These are phyloP conservation scores for Leucophenga montana DNA, from an alignment of 2,888 invertebrate genomes.

Conservation along the genomic window DNA sequence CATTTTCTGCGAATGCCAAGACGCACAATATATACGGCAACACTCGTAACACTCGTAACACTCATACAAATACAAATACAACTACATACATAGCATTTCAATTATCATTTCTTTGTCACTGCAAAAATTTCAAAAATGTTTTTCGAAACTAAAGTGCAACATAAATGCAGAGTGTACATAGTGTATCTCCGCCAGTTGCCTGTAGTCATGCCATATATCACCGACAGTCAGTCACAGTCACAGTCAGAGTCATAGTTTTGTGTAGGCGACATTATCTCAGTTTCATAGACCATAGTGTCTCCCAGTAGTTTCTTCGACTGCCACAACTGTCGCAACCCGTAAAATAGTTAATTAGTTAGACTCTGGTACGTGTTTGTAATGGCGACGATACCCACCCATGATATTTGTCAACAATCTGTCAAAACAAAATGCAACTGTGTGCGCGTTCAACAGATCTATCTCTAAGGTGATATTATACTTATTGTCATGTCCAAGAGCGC, in stretches of 20 bases:
- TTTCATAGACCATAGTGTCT: background rate
- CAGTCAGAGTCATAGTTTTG: background rate
- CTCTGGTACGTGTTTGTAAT: background rate
- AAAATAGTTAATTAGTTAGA: slow-evolving; percentile 13
- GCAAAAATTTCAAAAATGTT: too few relatives aligned
- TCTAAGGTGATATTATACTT: too few relatives aligned
- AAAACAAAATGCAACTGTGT: slow-evolving; percentile 16
- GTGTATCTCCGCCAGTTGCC: too few relatives aligned
- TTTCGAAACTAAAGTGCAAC: too few relatives aligned
- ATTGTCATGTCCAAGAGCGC: too few relatives aligned
- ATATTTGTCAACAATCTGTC: slow-evolving; percentile 30
- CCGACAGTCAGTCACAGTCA: background rate
- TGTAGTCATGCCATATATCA: slow-evolving; percentile 1
- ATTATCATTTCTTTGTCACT: too few relatives aligned
- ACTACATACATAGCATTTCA: too few relatives aligned
- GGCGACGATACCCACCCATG: slow-evolving; percentile 18
- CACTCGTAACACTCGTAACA: too few relatives aligned
- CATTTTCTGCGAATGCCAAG: too few relatives aligned
- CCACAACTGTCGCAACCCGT: slow-evolving; percentile 15
- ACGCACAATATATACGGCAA: too few relatives aligned
- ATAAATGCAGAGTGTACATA: too few relatives aligned
- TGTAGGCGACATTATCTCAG: slow-evolving; percentile 8
- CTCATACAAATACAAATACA: too few relatives aligned
- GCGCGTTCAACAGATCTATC: background rate
- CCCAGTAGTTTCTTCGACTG: background rate